Evolutionary conservation across 2,888 invertebrate genomes (phyloP).

Genomic region (Folsomia candida): DNA sequence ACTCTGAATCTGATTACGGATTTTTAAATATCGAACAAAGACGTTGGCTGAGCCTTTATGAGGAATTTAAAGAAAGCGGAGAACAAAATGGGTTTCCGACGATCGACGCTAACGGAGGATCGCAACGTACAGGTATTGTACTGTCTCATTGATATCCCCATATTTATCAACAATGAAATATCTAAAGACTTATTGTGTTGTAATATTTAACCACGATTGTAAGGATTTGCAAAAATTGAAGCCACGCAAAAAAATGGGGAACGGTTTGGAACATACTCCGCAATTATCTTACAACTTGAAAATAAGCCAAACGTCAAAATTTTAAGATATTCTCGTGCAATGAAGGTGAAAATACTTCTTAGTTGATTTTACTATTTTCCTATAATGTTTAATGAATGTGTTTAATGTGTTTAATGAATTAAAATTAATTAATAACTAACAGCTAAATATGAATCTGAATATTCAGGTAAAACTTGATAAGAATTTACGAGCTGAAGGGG

Average conservation of each 20-base stretch:
- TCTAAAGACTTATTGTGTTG: too few relatives aligned
- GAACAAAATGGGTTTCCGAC: slow-evolving; percentile 29
- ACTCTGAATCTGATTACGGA: slow-evolving; percentile 33
- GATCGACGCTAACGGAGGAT: slow-evolving; percentile 39
- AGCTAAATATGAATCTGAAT: too few relatives aligned
- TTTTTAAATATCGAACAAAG: slow-evolving; percentile 32
- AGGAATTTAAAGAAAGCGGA: slow-evolving; percentile 35
- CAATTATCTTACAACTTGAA: slow-evolving; percentile 21
- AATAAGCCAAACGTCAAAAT: slow-evolving; percentile 25
- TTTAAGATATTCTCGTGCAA: slow-evolving; percentile 28
- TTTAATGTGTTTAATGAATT: too few relatives aligned
- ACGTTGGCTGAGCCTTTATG: slow-evolving; percentile 23
- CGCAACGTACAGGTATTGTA: slow-evolving; percentile 53
- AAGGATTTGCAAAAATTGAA: slow-evolving; percentile 21
- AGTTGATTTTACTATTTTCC: not conserved
- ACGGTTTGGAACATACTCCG: slow-evolving; percentile 20
- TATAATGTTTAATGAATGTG: not conserved
- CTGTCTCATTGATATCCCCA: slow-evolving; percentile 78
- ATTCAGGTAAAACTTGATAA: slow-evolving; percentile 19
- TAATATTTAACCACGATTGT: too few relatives aligned
- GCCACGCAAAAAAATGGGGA: slow-evolving; percentile 21
- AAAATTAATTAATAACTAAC: too few relatives aligned
- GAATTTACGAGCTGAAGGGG: slow-evolving; percentile 14
- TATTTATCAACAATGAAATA: too few relatives aligned
- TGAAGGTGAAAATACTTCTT: slow-evolving; percentile 32